A percentile compares a stretch with the other conserved stretches of the same genome.
Conservation (phyloP, 1,140 invertebrate species). For the Aethina tumida region DNA sequence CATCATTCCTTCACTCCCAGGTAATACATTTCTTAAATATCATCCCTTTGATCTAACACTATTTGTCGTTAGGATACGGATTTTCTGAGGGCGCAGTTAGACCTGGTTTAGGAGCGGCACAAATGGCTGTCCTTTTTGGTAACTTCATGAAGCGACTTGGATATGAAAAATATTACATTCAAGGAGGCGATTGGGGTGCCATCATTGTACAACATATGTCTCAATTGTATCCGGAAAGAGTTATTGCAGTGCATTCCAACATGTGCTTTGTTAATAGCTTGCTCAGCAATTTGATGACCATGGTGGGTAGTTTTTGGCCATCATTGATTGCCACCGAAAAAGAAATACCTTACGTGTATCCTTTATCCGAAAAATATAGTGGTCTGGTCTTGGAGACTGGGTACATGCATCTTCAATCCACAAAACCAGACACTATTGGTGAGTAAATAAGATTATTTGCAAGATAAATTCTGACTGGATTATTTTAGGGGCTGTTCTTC, state of each 20-base stretch:
- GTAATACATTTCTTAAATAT: not conserved
- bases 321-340: constrained; percentile 46
- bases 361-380: constrained; percentile 40
- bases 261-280: constrained; percentile 42
- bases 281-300: constrained; percentile 36
- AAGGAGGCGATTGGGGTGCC: constrained; percentile 80
- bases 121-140: constrained; percentile 65
- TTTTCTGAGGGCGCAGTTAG: constrained; percentile 62
- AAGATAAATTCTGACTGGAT: constrained; percentile 2
- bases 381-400: constrained; percentile 58
- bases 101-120: constrained; percentile 49
- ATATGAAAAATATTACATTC: constrained; percentile 64
- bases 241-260: constrained; percentile 58
- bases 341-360: constrained; percentile 49
- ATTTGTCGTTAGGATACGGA: constrained; percentile 57
- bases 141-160: constrained; percentile 80
- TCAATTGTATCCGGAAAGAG: constrained; percentile 56
- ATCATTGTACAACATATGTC: constrained; percentile 50
- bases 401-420: constrained; percentile 80
- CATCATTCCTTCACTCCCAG: constrained; percentile 55
- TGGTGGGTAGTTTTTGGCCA: constrained; percentile 46
- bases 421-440: constrained; percentile 88
- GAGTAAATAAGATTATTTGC: constrained; percentile 28
- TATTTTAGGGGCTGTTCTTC: constrained; percentile 45
- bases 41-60: constrained; percentile 24